These are phyloP conservation scores for Notothenia rossii DNA, from an alignment of 2,113 vertebrate genomes.

Conservation along the genomic window DNA sequence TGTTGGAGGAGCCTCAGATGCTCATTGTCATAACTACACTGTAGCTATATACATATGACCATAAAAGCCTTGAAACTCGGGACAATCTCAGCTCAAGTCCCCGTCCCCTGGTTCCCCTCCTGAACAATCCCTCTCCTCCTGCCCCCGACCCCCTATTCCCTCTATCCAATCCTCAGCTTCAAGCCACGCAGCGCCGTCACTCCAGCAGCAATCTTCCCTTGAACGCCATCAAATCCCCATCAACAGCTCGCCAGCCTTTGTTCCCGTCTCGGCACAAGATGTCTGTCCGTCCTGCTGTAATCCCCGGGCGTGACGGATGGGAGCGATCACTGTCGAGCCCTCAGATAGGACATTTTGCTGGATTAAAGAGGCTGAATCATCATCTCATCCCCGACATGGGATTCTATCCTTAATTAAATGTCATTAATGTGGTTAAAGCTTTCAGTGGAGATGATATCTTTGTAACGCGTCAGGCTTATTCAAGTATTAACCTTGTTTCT, in stretches of 20 bases:
- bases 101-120: slow-evolving; percentile 39
- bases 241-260: slow-evolving; percentile 59
- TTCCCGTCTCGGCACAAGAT: slow-evolving; percentile 52
- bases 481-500: slow-evolving; percentile 49
- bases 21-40: no score
- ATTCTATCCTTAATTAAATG: slow-evolving; percentile 67
- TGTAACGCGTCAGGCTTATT: slow-evolving; percentile 40
- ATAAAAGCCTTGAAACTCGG: no score
- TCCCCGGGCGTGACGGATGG: slow-evolving; percentile 64
- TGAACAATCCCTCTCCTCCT: slow-evolving; percentile 40
- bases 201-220: slow-evolving; percentile 23
- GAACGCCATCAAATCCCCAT: slow-evolving; percentile 57
- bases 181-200: slow-evolving; percentile 38
- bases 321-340: slow-evolving; percentile 56
- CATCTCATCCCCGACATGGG: slow-evolving; percentile 47
- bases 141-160: slow-evolving; percentile 49
- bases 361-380: slow-evolving; percentile 72
- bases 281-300: slow-evolving; percentile 68
- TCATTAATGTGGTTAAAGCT: slow-evolving; percentile 63
- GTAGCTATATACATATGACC: no score
- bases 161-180: slow-evolving; percentile 46
- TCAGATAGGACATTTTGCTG: slow-evolving; percentile 53
- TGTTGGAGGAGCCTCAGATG: no score
- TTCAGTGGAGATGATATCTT: slow-evolving; percentile 58
- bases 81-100: no score